Evolutionary conservation across 2,113 vertebrate species (phyloP), one percentile per base, ranked within the genome.

Genomic region (Xenopus tropicalis): DNA sequence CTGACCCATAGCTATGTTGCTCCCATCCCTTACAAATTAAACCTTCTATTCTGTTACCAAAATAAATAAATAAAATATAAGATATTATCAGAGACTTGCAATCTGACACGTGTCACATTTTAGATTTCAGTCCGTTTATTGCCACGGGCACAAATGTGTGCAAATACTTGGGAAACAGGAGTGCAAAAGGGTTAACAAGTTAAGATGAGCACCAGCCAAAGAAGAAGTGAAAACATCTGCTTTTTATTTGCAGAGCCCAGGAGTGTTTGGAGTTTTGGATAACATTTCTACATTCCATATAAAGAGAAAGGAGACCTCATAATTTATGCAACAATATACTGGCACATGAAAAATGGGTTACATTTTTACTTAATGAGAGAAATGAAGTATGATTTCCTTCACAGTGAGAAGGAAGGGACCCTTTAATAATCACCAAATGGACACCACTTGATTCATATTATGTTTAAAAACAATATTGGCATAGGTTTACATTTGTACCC

Each of bases 341-440:
- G 83, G 78, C 19, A 58, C 78, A 83, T 84, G 80, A 84, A 83
- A 86, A 84, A 84, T 80, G 78, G 80, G 77, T 82, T 84, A 66
- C 86, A 87, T 90, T 90, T 90, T 88, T 87, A 72, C 84, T 83
- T 88, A 90, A 91, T 85, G 85, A 86, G 83, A 85, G 85, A 87
- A 87, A 85, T 66, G 80, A 85, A 82, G 80, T 82, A 79, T 61
- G 56, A 70, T 85, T 90, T 86, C 85, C 81, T 85, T 85, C 85
- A 82, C 67, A 78, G 0, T 0, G 82, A 78, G 79, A 80, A 80
- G 81, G 81, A 85, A 78, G 70, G 79, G 64, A 76, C 80, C 23
- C 78, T 63, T 21, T 84, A 88, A 88, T 84, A 88, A 86, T 84
- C 81, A 84, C 82, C 85, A 88, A 88, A 88, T 83, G 84, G 82